Percentiles rank a stretch among this genome's conserved stretches.
Evolutionary conservation across 2,113 vertebrate species (phyloP).

Genomic region (Aegotheles bennettii): DNA sequence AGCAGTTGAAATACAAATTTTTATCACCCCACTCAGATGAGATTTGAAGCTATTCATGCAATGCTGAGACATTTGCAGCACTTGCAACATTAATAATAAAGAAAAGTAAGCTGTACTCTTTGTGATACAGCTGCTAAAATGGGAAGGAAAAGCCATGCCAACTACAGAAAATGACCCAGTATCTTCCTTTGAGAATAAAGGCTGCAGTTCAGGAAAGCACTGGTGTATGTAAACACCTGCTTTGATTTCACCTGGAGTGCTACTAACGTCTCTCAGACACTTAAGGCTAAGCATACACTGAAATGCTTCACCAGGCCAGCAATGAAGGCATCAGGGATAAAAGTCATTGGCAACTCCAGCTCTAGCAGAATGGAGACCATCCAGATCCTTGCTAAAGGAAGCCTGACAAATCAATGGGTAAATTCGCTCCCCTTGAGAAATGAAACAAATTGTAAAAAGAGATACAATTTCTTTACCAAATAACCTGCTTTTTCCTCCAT

Average conservation of each 20-base stretch:
- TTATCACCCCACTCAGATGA: neutral
- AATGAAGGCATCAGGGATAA: neutral
- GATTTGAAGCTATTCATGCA: neutral
- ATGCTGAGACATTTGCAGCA: neutral
- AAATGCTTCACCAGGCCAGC: neutral
- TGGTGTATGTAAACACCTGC: neutral
- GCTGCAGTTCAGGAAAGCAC: neutral
- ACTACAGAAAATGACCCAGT: neutral
- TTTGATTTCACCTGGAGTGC: neutral
- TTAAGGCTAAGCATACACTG: neutral
- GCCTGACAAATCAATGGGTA: neutral
- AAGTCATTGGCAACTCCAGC: rapidly evolving
- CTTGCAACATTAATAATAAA: neutral
- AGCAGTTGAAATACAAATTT: neutral
- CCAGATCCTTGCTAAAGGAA: neutral
- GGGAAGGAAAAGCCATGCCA: rapidly evolving
- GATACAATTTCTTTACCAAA: neutral
- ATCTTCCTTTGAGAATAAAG: neutral
- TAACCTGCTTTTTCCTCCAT: neutral
- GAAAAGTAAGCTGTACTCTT: neutral
- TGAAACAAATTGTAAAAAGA: neutral
- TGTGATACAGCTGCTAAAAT: neutral
- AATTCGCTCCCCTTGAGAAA: neutral
- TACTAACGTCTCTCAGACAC: neutral
- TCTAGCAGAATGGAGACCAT: neutral